These are phyloP conservation scores for Heliothis peltigera DNA, from an alignment of 2,888 invertebrate species.

Conservation along the genomic window DNA sequence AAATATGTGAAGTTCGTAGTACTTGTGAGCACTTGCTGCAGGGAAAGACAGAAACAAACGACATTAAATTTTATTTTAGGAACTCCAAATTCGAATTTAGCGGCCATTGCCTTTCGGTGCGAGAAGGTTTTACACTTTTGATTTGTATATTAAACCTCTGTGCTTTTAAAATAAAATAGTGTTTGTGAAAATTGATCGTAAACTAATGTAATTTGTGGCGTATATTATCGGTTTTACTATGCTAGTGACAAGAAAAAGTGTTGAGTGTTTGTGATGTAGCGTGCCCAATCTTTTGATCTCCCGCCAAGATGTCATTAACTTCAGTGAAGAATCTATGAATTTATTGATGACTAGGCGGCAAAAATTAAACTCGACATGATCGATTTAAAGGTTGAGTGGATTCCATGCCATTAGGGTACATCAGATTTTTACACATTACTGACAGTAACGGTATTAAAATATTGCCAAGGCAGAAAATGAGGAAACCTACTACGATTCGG, in stretches of 20 bases:
- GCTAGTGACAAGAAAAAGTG: slow-evolving; percentile 29
- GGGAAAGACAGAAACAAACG: slow-evolving; percentile 80
- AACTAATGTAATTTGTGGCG: slow-evolving; percentile 23
- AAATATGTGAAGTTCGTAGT: slow-evolving; percentile 67
- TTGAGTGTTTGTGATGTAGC: slow-evolving; percentile 49
- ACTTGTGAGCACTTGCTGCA: slow-evolving; percentile 86
- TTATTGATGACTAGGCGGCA: slow-evolving; percentile 54
- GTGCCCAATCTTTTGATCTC: slow-evolving; percentile 65
- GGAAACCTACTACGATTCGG: slow-evolving; percentile 69
- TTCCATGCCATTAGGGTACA: slow-evolving; percentile 22
- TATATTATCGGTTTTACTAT: slow-evolving; percentile 3
- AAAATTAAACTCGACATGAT: slow-evolving; percentile 57
- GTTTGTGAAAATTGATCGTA: slow-evolving; percentile 1
- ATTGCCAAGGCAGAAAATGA: slow-evolving; percentile 60
- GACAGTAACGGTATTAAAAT: slow-evolving; percentile 36
- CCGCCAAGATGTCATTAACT: slow-evolving; percentile 62
- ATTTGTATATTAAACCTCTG: slow-evolving; percentile 40
- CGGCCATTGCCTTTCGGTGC: slow-evolving; percentile 72
- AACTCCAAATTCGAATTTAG: slow-evolving; percentile 78
- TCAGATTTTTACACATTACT: slow-evolving; percentile 13
- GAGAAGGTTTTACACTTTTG: slow-evolving; percentile 58
- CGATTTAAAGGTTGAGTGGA: slow-evolving; percentile 27
- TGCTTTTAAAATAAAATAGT: neutral
- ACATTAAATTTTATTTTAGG: slow-evolving; percentile 77
- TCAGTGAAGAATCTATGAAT: slow-evolving; percentile 56